phyloP scores from a whole-genome alignment of 2,113 vertebrate genomes.

The Artemisiospiza belli region DNA sequence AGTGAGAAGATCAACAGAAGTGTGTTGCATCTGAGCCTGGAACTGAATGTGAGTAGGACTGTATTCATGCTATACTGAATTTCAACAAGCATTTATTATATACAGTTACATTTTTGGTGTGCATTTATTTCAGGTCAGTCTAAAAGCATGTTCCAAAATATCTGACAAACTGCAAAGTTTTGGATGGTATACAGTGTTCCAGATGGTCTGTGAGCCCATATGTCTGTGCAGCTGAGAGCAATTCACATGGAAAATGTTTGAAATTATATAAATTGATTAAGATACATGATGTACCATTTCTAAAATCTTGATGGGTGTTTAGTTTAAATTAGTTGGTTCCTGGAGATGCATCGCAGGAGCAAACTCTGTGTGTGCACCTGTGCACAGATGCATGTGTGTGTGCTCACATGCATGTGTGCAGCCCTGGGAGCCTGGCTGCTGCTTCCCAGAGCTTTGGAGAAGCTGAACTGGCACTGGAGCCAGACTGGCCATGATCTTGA shows the following conservation, averaged over 20 bases:
- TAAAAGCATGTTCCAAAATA: background rate
- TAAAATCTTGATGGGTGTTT: background rate
- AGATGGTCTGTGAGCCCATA: background rate
- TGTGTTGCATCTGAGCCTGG: constrained; percentile 67
- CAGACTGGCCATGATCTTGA: background rate
- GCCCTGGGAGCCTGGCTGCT: background rate
- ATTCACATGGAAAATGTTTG: background rate
- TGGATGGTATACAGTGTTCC: background rate
- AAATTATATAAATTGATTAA: background rate
- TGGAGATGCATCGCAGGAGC: background rate
- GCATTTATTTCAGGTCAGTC: background rate
- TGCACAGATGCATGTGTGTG: rapidly evolving
- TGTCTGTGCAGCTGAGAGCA: background rate
- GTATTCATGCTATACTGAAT: background rate
- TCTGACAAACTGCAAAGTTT: background rate
- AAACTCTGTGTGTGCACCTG: background rate
- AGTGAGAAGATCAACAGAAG: constrained; percentile 69
- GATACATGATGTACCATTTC: background rate
- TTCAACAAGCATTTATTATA: background rate
- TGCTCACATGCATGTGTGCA: rapidly evolving
- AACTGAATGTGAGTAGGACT: constrained; percentile 74
- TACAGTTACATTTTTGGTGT: background rate
- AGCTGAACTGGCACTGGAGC: background rate
- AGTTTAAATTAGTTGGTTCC: background rate
- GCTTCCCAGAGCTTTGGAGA: background rate